Base-by-base conservation (phyloP, 2,888 invertebrate genomes). In the Meteorus colon region DNA sequence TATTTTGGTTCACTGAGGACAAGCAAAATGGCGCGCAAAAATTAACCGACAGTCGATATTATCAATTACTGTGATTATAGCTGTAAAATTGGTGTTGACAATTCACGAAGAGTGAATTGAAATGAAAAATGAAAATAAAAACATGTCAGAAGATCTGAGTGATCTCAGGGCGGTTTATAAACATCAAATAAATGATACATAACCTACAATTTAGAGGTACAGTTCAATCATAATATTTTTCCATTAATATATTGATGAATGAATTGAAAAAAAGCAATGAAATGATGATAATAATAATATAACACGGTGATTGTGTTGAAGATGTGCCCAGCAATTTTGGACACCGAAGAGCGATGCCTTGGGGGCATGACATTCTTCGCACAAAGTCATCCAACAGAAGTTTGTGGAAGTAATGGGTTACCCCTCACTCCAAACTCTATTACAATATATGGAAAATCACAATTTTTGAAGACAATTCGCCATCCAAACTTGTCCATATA, bases 391-490 rank as follows among this genome's bases (percentile, higher is more conserved):
- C 96, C 96, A 14, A 95, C 95, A 37, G 97, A 97, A 89, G 94
- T 94, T 72, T 98, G 98, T 90, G 98, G 98, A 12, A 96, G 96
- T 81, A 99, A 99, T 91, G 98, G 99, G 1, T 91, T 99, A 67
- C 99, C 99, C 0, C 91, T 98, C 27, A 98, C 98, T 1, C 98
- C 98, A 2, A 98, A 98, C 90, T 98, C 98, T 0, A 97, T 98
- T 78, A 96, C 96, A 74, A 97, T 99, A 86, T 92, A 97, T 74
- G 98, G 98, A 8, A 92, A 94, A 85, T 96, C 98, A 34, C 97
- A 98, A 88, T 91, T 93, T 77, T 91, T 98, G 19, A 95, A 96
- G 86, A 94, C 94, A 0, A 90, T 97, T 71, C 91, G 93, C 77
- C 97, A 97, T 89, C 93, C 93, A 0, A 93, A 96, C 90, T 91